Base-by-base conservation (phyloP, 2,888 invertebrate genomes). In the Volucella inanis region DNA sequence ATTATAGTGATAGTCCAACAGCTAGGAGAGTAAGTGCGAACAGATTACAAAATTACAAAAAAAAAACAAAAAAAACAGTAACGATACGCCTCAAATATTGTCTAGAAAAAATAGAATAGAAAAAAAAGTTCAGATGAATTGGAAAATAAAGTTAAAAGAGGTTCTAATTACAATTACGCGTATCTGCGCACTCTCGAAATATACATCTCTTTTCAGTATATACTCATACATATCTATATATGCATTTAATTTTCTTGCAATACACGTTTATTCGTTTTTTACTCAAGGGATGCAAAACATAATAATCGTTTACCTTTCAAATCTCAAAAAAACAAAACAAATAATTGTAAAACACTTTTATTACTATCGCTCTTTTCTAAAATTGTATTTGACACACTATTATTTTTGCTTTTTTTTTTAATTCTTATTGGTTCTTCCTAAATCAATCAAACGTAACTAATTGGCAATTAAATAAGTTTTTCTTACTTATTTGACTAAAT, bases 21-120 rank as follows among this genome's bases (percentile, higher is more conserved):
- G 96, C 97, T 88, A 93, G 94, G 91, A 95, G 97, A 95, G 97
- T 98, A 95, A 96, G 96, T 94, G 89, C 88, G 87, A 80, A 80
- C 74, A 75, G 86, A 79, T 54, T 62, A 88, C 88, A 84, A 68
- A 77, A 64, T 64, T 57, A 47, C 54, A 74, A 18, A 31, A 31
- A 31, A 31, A 14, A 8, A 49, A 41, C 39, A 47, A 65, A 47
- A 64, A 31, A 65, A 59, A 87, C 87, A 80, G 41, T 64, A 74
- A 39, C 15, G 14, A 39, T 79, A 45, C 54, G 70, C 74, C 79
- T 79, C 74, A 59, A 50, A 70, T 47, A 72, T 71, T 81, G 64
- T 74, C 64, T 31, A 31, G 1, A 68, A 52, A 78, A 62, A 47
- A 52, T n/a, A n/a, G 68, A 47, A 18, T 10, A 9, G 3, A 74